Base-by-base conservation (phyloP, 2,797 vertebrate genomes). In the Pseudochromis fuscus region DNA sequence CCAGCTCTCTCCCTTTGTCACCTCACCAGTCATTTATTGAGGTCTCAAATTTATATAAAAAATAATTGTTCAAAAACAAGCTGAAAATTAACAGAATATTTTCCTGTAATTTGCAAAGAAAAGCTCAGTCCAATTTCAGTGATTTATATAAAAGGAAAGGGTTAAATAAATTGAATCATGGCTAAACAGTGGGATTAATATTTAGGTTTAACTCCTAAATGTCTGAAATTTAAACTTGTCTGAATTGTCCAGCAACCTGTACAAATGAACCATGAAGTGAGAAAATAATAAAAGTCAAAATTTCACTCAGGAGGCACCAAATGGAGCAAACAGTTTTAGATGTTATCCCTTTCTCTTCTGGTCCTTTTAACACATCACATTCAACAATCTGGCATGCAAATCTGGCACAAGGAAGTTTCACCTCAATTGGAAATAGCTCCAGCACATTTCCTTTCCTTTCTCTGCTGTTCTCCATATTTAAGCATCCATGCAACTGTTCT, bases 371-470 rank as follows among this genome's bases (percentile, higher is more conserved):
- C n/a, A n/a, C n/a, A n/a, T 67, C 62, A 74, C 50, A 76, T 67
- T 60, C 31, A 68, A 27, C 63, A 72, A 52, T 75, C 30, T 80
- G 44, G 10, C 50, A 25, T 48, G 45, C 16, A 25, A 56, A 68
- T n/a, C n/a, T n/a, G n/a, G n/a, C n/a, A n/a, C 7, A 59, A 59
- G 27, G 11, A 77, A 44, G 40, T 74, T 86, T 82, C 51, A 65
- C 35, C 62, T 33, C 44, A 69, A 48, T 51, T 77, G 12, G 38
- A 62, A 76, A 52, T 19, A 56, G 24, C 63, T 63, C 50, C 46
- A 60, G 59, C 74, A 48, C 5, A 42, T n/a, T 67, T 73, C 61
- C 42, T 49, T 63, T 60, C 44, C 56, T 55, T 5, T 5, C 4
- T 30, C 30, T 30, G 30, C 8, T 4, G 4, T 30, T 30, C n/a